Conservation (phyloP, 2,888 invertebrate genomes). For the Tetragnatha montana region DNA sequence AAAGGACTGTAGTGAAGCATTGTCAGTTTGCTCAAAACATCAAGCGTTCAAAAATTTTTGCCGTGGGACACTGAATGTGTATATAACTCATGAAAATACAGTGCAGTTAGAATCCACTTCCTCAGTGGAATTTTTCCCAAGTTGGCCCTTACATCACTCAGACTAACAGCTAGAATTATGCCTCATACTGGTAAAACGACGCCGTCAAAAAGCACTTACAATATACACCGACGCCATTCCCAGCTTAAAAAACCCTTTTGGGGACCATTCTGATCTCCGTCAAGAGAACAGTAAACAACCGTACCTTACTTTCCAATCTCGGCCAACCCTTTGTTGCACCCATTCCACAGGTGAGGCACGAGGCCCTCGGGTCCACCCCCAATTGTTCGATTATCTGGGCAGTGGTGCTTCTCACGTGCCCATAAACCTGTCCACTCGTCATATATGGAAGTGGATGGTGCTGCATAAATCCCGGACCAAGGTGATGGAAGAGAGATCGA, state of each 20-base stretch:
- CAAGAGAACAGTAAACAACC: background rate
- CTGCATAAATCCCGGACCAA: slow-evolving; percentile 33
- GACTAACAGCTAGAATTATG: too few species aligned
- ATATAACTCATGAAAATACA: too few species aligned
- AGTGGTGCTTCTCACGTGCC: slow-evolving; percentile 5
- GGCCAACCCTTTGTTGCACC: background rate
- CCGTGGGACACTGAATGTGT: too few species aligned
- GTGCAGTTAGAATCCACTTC: too few species aligned
- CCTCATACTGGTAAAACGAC: background rate
- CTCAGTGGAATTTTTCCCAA: too few species aligned
- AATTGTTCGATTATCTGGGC: slow-evolving; percentile 36
- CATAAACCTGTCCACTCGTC: slow-evolving; percentile 46
- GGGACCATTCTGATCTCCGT: background rate
- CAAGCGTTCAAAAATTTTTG: too few species aligned
- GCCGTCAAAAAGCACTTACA: background rate
- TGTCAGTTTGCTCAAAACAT: too few species aligned
- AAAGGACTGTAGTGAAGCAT: too few species aligned
- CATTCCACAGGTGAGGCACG: slow-evolving; percentile 23
- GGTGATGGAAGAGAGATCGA: slow-evolving; percentile 13
- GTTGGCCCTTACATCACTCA: too few species aligned
- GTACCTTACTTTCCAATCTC: background rate
- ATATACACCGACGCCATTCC: background rate
- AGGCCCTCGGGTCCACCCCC: background rate
- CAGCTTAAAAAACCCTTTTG: background rate
- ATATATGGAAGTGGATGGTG: slow-evolving; percentile 4